Evolutionary conservation across 2,888 invertebrate genomes (phyloP).

Genomic region (Lepidochrysops patricia): DNA sequence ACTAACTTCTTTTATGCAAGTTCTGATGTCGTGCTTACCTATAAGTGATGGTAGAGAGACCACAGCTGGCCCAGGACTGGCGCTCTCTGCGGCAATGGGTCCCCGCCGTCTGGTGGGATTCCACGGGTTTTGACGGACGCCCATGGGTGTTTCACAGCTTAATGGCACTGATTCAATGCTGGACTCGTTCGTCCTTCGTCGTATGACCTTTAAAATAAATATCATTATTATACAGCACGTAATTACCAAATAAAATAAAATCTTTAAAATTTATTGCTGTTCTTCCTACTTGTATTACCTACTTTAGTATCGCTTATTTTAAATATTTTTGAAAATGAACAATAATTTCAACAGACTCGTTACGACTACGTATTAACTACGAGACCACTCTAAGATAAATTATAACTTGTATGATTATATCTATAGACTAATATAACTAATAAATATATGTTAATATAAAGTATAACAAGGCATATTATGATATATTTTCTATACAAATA

Average conservation of each 20-base stretch:
- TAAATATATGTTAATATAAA: too few relatives aligned
- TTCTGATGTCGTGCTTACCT: slow-evolving; percentile 64
- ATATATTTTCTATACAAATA: too few relatives aligned
- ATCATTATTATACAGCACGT: not conserved
- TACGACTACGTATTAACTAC: too few relatives aligned
- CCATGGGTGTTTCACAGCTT: slow-evolving; percentile 60
- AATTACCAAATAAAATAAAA: not conserved
- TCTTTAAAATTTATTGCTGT: not conserved
- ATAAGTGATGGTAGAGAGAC: slow-evolving; percentile 87
- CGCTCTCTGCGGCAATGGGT: slow-evolving; percentile 88
- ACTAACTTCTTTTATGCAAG: too few relatives aligned
- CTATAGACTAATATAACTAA: too few relatives aligned
- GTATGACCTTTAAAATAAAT: not conserved
- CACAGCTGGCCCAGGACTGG: slow-evolving; percentile 92
- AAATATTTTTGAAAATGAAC: not conserved
- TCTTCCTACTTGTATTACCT: slow-evolving; percentile 15
- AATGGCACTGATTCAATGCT: slow-evolving; percentile 38
- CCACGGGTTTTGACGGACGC: slow-evolving; percentile 90
- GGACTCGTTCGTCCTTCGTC: not conserved
- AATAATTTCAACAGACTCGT: not conserved
- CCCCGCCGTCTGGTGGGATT: slow-evolving; percentile 91
- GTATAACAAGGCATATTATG: too few relatives aligned
- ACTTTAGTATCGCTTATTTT: not conserved
- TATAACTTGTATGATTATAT: not conserved
- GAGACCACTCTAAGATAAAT: not conserved